Base-by-base conservation (phyloP, 1,140 invertebrate species). In the Doryteuthis pealeii region DNA sequence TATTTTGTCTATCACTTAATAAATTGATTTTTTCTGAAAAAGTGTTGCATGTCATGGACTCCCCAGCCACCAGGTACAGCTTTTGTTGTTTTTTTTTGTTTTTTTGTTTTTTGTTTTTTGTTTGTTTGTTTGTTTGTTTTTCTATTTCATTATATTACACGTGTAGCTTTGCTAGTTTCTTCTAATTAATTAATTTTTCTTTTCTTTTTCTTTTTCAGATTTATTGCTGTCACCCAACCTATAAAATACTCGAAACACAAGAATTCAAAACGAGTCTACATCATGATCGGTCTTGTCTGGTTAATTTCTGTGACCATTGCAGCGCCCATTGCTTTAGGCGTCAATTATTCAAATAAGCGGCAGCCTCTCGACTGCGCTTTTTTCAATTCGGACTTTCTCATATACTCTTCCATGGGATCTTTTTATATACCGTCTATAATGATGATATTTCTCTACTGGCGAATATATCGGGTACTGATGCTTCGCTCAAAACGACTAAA, bases 361-460 rank as follows among this genome's bases (percentile, higher is more conserved):
- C 69, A 70, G 15, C 74, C 76, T 14, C 80, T 84, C n/a, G 81
- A 83, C 32, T 99, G 97, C 89, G 90, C 95, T 73, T 99, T 99
- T 90, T 98, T 98, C 90, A 99, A 99, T 90, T 93, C 94, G 68
- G 94, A 99, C 89, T 99, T 99, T 88, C 95, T 99, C 83, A 94
- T 99, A 79, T 97, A 96, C 88, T 99, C 96, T 15, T 99, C 97
- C 65, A 91, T 99, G 81, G 95, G 94, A 72, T 99, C 97, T 78
- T 99, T 99, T 91, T 99, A 99, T 88, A 98, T 99, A 84, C 98
- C 98, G 6, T 99, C 97, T 88, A 93, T 98, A 82, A 96, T 98
- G 83, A 99, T 99, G 96, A 94, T 99, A 85, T 96, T 96, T 88
- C 92, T 99, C 35, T 99, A 99, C 88, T 98, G 96, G 89, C 95